Conservation (phyloP, 2,113 vertebrate genomes). For the Cricetomys ansorgei region DNA sequence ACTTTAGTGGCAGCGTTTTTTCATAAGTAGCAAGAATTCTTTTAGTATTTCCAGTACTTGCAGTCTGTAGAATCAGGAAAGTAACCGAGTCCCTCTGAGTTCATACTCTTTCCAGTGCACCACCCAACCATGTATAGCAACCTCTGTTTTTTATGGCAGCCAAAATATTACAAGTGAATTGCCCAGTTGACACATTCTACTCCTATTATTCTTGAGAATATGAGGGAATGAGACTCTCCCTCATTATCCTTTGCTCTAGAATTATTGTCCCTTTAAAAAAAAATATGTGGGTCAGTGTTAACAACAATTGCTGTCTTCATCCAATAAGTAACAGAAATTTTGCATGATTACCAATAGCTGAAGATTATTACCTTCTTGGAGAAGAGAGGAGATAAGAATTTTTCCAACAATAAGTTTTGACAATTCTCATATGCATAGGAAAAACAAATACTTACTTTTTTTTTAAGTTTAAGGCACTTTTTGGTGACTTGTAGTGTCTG, state of each 20-base stretch:
- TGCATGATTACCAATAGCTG: not conserved
- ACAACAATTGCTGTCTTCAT: conserved; percentile 18
- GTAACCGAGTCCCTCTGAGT: not conserved
- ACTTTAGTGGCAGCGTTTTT: not conserved
- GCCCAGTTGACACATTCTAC: not conserved
- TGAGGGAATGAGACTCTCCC: too few species aligned
- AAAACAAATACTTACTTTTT: conserved; percentile 29
- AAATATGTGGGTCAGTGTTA: not conserved
- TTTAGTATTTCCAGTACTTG: conserved; percentile 2
- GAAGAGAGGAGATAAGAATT: not conserved
- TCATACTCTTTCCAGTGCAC: not conserved
- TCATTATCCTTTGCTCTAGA: conserved; percentile 30
- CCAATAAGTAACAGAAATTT: not conserved
- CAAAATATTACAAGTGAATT: not conserved
- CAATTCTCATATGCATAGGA: conserved; percentile 1
- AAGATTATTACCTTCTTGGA: not conserved
- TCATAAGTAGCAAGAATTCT: not conserved
- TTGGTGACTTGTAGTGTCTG: not conserved
- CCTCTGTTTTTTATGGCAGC: not conserved
- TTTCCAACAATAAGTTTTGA: not conserved
- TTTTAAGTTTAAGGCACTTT: not conserved
- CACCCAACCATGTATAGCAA: not conserved
- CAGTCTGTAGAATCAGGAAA: not conserved
- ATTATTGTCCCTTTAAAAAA: not conserved
- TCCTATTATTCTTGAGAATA: not conserved